Evolutionary conservation across 1,140 invertebrate species (phyloP).

Genomic region (Trialeurodes vaporariorum): DNA sequence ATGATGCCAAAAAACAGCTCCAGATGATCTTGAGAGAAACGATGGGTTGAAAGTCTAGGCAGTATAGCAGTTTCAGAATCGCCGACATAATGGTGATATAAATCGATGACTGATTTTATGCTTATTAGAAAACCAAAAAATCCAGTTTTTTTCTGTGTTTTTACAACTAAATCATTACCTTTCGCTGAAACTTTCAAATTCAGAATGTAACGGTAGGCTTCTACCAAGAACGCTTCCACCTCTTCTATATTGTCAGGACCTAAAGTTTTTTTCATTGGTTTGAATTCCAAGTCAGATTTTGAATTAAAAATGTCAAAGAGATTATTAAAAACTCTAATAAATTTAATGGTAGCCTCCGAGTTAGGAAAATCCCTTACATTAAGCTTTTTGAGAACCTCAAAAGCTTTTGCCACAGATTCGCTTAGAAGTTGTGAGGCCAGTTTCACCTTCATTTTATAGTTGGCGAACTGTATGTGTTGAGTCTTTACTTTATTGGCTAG

Average conservation of each 20-base stretch:
- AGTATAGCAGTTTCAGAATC: not conserved
- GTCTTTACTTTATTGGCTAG: slow-evolving; percentile 26
- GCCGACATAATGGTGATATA: not conserved
- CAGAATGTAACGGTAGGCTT: not conserved
- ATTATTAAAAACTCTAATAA: not conserved
- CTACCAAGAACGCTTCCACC: not conserved
- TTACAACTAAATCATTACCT: not conserved
- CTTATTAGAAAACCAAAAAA: not conserved
- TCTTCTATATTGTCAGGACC: not conserved
- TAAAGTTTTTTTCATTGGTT: not conserved
- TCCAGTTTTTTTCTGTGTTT: not conserved
- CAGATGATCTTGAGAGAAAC: slow-evolving; percentile 1
- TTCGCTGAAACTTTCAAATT: not conserved
- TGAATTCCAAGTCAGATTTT: not conserved
- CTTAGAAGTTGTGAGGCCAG: slow-evolving; percentile 30
- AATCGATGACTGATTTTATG: not conserved
- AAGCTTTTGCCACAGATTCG: slow-evolving; percentile 22
- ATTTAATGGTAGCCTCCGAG: not conserved
- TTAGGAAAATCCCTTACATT: not conserved
- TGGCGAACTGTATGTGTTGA: slow-evolving; percentile 26
- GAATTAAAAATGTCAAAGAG: not conserved
- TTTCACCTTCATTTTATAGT: slow-evolving; percentile 31
- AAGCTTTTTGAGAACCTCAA: slow-evolving; percentile 14
- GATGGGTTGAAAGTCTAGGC: not conserved
- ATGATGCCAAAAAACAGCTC: slow-evolving; percentile 7